These are phyloP conservation scores for Pachypeltis micranthus DNA, from an alignment of 1,140 invertebrate species.

Conservation along the genomic window DNA sequence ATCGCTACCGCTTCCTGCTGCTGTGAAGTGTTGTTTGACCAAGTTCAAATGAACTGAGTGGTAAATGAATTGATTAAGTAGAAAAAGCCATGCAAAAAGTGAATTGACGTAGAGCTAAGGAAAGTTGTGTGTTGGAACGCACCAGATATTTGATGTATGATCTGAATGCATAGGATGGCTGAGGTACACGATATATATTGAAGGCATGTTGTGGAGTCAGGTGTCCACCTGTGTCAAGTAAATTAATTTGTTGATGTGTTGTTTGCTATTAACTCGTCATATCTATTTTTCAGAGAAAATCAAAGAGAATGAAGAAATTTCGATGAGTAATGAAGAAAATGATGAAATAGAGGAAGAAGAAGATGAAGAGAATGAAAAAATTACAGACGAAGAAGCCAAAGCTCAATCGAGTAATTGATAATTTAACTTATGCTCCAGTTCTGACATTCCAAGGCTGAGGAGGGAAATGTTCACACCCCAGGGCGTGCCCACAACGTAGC, in stretches of 20 bases:
- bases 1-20: too few species aligned
- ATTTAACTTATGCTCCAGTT: neutral
- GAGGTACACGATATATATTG: neutral
- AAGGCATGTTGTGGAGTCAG: neutral
- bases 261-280: too few species aligned
- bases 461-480: neutral
- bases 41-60: too few species aligned
- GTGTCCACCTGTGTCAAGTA: neutral
- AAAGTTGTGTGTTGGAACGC: neutral
- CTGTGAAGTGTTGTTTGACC: too few species aligned
- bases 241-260: neutral
- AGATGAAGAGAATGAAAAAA: neutral
- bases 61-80: too few species aligned
- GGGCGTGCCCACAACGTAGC: neutral
- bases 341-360: slow-evolving; percentile 1
- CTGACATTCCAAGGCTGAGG: too few species aligned
- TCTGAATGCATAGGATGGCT: neutral
- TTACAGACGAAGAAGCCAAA: neutral
- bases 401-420: neutral
- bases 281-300: neutral
- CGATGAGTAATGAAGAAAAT: too few species aligned
- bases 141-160: neutral
- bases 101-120: too few species aligned
- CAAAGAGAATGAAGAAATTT: neutral
- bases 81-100: too few species aligned